Conservation (phyloP, 2,888 invertebrate species). For the Oxycera nigricornis region DNA sequence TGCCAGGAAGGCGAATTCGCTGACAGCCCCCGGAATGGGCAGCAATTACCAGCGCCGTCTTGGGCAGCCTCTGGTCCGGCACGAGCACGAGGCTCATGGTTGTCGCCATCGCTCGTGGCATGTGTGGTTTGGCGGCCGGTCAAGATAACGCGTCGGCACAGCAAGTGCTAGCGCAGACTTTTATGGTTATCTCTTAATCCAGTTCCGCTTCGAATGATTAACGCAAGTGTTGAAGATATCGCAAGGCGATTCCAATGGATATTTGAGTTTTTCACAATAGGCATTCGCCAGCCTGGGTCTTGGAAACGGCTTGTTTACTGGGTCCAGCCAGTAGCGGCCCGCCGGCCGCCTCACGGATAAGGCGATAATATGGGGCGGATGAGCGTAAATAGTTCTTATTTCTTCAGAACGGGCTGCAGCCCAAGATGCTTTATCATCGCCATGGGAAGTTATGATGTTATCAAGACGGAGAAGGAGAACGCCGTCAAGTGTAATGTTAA, state of each 20-base stretch:
- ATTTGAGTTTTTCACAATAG: constrained; percentile 11
- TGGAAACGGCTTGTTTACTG: background rate
- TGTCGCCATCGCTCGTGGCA: background rate
- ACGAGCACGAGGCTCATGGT: background rate
- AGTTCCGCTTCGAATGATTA: constrained; percentile 48
- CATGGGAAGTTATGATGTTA: constrained; percentile 35
- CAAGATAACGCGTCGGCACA: constrained; percentile 14
- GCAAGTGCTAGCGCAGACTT: constrained; percentile 32
- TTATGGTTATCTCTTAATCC: constrained; percentile 48
- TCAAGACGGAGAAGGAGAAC: background rate
- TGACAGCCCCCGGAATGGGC: too few relatives aligned
- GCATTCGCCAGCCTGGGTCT: background rate
- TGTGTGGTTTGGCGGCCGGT: constrained; percentile 28
- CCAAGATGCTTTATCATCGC: constrained; percentile 9
- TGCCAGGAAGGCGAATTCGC: too few relatives aligned
- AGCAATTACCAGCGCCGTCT: background rate
- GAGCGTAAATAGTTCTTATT: constrained; percentile 5
- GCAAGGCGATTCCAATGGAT: constrained; percentile 29
- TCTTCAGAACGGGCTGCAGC: background rate
- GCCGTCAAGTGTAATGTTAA: constrained; percentile 23
- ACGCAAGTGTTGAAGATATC: constrained; percentile 46
- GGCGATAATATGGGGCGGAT: constrained; percentile 42
- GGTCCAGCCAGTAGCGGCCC: background rate
- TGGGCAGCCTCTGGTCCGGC: constrained; percentile 19
- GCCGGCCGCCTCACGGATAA: constrained; percentile 21